Conservation (phyloP, 2,113 vertebrate genomes). For the Ovibos moschatus region DNA sequence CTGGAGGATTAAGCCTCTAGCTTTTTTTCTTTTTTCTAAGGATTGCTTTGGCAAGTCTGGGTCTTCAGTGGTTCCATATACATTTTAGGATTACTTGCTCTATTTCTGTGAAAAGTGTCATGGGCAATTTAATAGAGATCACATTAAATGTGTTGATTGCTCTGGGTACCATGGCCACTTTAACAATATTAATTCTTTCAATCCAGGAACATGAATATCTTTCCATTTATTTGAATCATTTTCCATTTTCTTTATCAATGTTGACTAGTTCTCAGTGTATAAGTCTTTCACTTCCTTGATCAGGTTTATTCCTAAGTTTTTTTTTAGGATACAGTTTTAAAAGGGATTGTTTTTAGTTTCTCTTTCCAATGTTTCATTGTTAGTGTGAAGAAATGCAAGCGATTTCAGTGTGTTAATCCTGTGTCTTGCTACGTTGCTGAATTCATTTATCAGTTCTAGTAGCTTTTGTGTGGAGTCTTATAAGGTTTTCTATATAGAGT, state of each 20-base stretch:
- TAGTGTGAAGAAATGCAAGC: neutral
- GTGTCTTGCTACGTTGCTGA: neutral
- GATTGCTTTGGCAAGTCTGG: neutral
- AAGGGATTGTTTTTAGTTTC: neutral
- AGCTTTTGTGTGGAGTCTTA: neutral
- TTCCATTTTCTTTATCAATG: neutral
- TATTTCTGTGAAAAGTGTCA: neutral
- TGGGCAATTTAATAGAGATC: neutral
- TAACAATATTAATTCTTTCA: neutral
- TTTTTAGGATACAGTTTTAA: neutral
- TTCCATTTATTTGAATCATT: neutral
- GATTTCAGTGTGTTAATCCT: neutral
- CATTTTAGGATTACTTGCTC: neutral
- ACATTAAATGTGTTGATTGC: neutral
- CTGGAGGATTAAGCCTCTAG: neutral
- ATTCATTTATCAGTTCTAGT: neutral
- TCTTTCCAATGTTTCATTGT: neutral
- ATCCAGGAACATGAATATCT: neutral
- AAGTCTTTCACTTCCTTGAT: neutral
- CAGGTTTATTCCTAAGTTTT: neutral
- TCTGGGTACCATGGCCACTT: neutral
- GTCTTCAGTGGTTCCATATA: neutral
- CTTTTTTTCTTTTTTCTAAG: neutral
- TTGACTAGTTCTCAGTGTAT: neutral
- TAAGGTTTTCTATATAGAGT: neutral